Evolutionary conservation across 2,888 invertebrate species (phyloP).

Genomic region (Crepidodera aurea): DNA sequence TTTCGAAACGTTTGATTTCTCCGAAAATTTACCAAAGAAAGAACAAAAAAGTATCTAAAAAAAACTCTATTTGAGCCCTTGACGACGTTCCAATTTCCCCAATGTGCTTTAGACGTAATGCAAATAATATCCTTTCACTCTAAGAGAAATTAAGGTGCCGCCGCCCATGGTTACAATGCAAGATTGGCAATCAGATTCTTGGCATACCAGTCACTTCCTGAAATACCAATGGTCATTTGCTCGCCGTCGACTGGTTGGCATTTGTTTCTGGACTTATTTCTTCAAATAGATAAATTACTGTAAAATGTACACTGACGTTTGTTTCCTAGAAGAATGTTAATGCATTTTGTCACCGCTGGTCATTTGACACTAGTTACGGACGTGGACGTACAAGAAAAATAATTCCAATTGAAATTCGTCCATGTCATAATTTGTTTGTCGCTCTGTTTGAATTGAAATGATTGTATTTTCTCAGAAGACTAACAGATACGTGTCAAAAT

Average conservation of each 20-base stretch:
- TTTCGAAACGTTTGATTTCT: too few relatives aligned
- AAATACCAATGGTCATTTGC: conserved; percentile 31
- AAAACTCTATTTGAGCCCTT: too few relatives aligned
- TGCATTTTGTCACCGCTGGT: background rate
- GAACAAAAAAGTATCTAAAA: too few relatives aligned
- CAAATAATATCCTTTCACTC: too few relatives aligned
- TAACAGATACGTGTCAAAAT: too few relatives aligned
- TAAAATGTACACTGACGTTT: conserved; percentile 12
- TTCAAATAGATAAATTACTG: conserved; percentile 30
- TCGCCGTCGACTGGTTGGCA: conserved; percentile 3
- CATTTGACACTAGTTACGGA: background rate
- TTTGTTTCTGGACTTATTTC: conserved; percentile 29
- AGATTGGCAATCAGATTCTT: conserved; percentile 26
- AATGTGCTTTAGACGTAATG: too few relatives aligned
- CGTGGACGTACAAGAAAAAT: background rate
- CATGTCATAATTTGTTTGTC: too few relatives aligned
- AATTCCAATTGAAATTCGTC: background rate
- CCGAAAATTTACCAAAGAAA: too few relatives aligned
- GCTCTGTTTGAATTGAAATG: too few relatives aligned
- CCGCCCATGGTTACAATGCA: conserved; percentile 1
- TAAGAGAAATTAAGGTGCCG: too few relatives aligned
- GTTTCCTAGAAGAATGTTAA: conserved; percentile 24
- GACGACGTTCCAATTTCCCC: too few relatives aligned
- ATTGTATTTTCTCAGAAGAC: too few relatives aligned
- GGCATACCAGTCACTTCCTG: conserved; percentile 27